Base-by-base conservation (phyloP, 2,888 invertebrate species). In the Agriopis marginaria region DNA sequence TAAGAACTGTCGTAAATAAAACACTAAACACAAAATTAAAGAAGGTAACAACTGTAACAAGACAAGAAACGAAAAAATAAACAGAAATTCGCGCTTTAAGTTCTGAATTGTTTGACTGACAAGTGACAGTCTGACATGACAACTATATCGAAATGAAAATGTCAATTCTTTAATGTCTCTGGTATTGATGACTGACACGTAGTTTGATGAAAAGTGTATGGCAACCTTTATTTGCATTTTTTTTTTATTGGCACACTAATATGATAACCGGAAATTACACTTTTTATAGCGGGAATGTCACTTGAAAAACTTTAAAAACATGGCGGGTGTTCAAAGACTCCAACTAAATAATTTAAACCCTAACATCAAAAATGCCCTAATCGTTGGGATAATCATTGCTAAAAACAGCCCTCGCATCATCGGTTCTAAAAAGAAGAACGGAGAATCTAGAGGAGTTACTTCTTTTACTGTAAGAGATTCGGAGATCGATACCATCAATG, bases 381-480 rank as follows among this genome's bases (percentile, higher is more conserved):
- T 95, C 72, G 88, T 95, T 45, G 96, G 95, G 10, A 94, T 96
- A 40, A 95, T 97, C 55, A 96, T 97, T 73, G 96, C 95, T 3
- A 97, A 96, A 89, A 95, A 95, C 76, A 93, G 93, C 73, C 95
- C 96, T 3, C 94, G 95, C 68, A 89, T 87, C 66, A 88, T 96
- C 76, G 87, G 88, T 49, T 88, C 89, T 4, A 95, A 93, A 78
- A 95, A 93, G 82, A 93, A 94, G 84, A 93, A 89, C 75, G 91
- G 91, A 32, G 95, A 95, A 66, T 88, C 90, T 44, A 95, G 96
- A 75, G 96, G 95, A n/a, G 97, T 97, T 0, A 96, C 97, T 90
- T 96, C 96, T 65, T 97, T 97, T 75, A 97, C 97, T 0, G 75
- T 97, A 40, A 94, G 97, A 73, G 98, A 97, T 89, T 96, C 97